Evolutionary conservation across 2,797 vertebrate genomes (phyloP).

Genomic region (Acanthiza pusilla): DNA sequence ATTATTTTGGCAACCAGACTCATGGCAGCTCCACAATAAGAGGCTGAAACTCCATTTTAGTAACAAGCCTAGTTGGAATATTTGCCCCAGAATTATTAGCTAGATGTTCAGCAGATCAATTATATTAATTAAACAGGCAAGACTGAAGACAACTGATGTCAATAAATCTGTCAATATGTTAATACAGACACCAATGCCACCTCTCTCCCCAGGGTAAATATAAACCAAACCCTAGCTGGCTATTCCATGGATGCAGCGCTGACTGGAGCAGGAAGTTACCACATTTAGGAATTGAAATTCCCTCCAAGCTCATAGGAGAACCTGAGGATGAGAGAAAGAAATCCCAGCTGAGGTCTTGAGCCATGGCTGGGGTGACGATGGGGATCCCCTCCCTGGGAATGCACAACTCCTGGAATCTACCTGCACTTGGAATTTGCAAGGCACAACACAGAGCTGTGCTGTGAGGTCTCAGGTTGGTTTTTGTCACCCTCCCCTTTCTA

Average conservation of each 20-base stretch:
- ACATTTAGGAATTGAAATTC: background rate
- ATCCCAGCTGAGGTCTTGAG: background rate
- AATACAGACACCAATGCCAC: background rate
- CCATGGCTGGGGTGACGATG: background rate
- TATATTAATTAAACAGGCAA: conserved; percentile 18
- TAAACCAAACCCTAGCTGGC: background rate
- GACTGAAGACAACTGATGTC: background rate
- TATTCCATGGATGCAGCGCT: background rate
- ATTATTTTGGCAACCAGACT: background rate
- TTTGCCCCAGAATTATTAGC: conserved; percentile 13
- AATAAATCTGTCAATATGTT: background rate
- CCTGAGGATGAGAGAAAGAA: background rate
- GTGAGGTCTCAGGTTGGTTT: background rate
- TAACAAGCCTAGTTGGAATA: background rate
- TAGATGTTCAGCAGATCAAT: conserved; percentile 4
- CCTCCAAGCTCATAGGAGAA: background rate
- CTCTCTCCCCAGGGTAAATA: background rate
- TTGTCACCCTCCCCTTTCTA: background rate
- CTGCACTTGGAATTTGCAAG: background rate
- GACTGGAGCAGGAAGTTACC: background rate
- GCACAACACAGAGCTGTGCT: background rate
- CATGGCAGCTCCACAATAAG: background rate
- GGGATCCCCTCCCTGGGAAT: background rate
- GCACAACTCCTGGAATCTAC: background rate
- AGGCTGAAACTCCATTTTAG: background rate